Evolutionary conservation across 2,113 vertebrate genomes (phyloP).

Genomic region (Mandrillus leucophaeus): DNA sequence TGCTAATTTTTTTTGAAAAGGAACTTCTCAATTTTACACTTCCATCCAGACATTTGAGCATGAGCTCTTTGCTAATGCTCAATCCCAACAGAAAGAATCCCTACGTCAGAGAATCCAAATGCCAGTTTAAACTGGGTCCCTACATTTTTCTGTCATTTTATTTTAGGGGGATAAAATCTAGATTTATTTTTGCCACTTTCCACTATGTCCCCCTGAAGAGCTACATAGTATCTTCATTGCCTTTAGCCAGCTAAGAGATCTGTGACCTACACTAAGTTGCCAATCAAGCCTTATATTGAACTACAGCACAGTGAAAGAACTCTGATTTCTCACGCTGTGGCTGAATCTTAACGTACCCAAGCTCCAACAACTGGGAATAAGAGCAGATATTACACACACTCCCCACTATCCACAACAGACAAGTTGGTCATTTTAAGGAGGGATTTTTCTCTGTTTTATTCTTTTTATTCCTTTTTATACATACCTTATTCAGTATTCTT

Average conservation of each 20-base stretch:
- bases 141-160: slow-evolving; percentile 15
- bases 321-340: neutral
- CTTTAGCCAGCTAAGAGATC: slow-evolving; percentile 41
- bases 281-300: slow-evolving; percentile 34
- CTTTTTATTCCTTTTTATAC: neutral
- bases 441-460: neutral
- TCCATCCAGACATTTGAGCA: neutral
- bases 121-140: slow-evolving; percentile 32
- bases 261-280: slow-evolving; percentile 17
- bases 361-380: neutral
- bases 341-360: neutral
- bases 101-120: slow-evolving; percentile 2
- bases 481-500: slow-evolving; percentile 68
- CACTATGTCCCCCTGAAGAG: slow-evolving; percentile 1
- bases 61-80: neutral
- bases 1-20: neutral
- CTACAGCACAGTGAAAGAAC: neutral
- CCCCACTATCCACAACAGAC: neutral
- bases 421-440: slow-evolving; percentile 25
- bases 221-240: neutral
- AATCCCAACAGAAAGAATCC: neutral
- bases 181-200: slow-evolving; percentile 35
- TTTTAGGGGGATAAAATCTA: neutral
- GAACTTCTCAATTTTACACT: neutral
- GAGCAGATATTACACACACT: neutral